Evolutionary conservation across 2,888 invertebrate genomes (phyloP).

Genomic region (Heliconius erato): DNA sequence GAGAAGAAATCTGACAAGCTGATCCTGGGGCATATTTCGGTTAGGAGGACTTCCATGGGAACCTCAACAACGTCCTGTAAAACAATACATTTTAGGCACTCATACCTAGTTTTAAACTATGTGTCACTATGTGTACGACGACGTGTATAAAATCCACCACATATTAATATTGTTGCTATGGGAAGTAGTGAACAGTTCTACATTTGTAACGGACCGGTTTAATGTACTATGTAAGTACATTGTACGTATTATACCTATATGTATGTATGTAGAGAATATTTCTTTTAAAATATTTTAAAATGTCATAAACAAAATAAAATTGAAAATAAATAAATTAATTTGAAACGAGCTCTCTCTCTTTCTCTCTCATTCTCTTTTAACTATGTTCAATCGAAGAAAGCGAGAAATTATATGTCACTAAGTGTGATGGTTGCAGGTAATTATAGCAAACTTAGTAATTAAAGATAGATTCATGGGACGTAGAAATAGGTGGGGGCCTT

Average conservation of each 20-base stretch:
- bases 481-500: too few relatives aligned
- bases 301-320: too few relatives aligned
- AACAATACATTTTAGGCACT: constrained; percentile 29
- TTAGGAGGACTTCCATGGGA: constrained; percentile 88
- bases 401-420: too few relatives aligned
- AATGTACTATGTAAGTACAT: background rate
- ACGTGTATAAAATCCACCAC: background rate
- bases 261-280: background rate
- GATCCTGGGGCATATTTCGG: constrained; percentile 93
- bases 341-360: too few relatives aligned
- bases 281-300: too few relatives aligned
- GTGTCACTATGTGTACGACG: background rate
- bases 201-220: constrained; percentile 2
- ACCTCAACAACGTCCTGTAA: constrained; percentile 89
- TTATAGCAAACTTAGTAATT: too few relatives aligned
- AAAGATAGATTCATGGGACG: too few relatives aligned
- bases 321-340: too few relatives aligned
- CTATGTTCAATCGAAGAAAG: too few relatives aligned
- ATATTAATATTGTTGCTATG: background rate
- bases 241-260: background rate
- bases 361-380: too few relatives aligned
- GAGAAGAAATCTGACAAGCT: constrained; percentile 94
- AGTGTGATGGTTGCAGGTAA: too few relatives aligned
- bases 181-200: background rate
- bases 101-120: background rate